Evolutionary conservation across 2,888 invertebrate genomes (phyloP).

Genomic region (Oligia strigilis): DNA sequence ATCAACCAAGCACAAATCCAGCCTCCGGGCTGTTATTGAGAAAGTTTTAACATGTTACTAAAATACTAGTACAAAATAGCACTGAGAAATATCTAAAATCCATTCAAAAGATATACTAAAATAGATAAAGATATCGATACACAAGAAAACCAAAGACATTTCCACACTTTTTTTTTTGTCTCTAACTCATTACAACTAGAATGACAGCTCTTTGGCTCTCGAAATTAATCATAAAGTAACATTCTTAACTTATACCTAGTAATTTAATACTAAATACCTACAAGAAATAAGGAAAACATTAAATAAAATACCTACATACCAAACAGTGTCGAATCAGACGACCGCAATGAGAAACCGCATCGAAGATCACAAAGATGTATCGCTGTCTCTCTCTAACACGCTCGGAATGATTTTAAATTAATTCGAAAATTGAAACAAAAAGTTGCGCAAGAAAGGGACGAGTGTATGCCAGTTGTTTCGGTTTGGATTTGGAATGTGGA

Average conservation of each 20-base stretch:
- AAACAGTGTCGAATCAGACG: conserved; percentile 45
- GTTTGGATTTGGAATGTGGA: conserved; percentile 70
- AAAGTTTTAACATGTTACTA: no score
- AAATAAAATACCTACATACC: conserved; percentile 39
- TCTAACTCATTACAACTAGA: conserved; percentile 38
- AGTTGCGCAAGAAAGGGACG: conserved; percentile 67
- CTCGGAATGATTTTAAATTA: conserved; percentile 66
- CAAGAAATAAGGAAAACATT: conserved; percentile 49
- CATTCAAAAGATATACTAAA: not conserved
- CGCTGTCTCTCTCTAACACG: conserved; percentile 61
- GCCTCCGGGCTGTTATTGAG: no score
- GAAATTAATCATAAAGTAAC: conserved; percentile 24
- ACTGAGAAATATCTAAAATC: not conserved
- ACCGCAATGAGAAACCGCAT: conserved; percentile 47
- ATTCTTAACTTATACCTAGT: conserved; percentile 34
- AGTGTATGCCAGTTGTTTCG: conserved; percentile 66
- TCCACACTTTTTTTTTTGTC: conserved; percentile 30
- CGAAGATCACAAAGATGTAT: conserved; percentile 26
- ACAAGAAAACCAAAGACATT: conserved; percentile 9
- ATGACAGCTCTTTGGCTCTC: conserved; percentile 34
- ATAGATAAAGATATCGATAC: not conserved
- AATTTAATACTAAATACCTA: conserved; percentile 28
- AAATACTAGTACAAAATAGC: no score
- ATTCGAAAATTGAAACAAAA: conserved; percentile 74
- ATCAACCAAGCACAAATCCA: no score